Percentiles rank a stretch among this genome's conserved stretches.
Evolutionary conservation across 2,888 invertebrate species (phyloP).

Genomic region (Sialis lutaria): DNA sequence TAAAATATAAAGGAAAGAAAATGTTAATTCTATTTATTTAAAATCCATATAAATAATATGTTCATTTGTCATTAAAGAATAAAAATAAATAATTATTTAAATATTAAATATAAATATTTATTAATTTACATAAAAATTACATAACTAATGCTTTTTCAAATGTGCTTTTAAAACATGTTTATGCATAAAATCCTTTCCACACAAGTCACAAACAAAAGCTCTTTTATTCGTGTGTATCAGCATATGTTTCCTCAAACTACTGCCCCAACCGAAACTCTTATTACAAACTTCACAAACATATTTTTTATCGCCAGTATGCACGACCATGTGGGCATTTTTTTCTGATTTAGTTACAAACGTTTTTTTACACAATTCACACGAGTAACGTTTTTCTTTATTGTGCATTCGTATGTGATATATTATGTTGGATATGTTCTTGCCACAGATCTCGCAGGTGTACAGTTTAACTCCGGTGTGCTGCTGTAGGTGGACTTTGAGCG

Average conservation of each 20-base stretch:
- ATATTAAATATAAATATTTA: too few species aligned
- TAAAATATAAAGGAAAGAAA: too few species aligned
- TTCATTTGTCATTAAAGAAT: too few species aligned
- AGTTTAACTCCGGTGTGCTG: neutral
- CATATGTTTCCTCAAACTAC: neutral
- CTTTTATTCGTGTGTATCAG: neutral
- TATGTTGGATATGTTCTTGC: neutral
- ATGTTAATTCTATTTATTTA: too few species aligned
- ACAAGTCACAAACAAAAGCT: neutral
- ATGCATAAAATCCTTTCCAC: neutral
- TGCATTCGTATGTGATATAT: neutral
- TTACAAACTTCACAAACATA: neutral
- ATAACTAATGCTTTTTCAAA: neutral
- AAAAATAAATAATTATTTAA: too few species aligned
- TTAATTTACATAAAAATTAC: too few species aligned
- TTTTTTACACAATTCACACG: neutral
- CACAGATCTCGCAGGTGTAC: neutral
- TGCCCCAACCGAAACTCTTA: neutral
- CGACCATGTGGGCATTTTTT: neutral
- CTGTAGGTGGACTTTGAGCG: neutral
- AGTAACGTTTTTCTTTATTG: neutral
- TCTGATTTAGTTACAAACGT: neutral
- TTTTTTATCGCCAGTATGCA: neutral
- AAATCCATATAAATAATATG: too few species aligned
- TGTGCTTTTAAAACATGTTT: neutral